These are phyloP conservation scores for Melanargia galathea DNA, from an alignment of 2,888 invertebrate genomes.

Conservation along the genomic window DNA sequence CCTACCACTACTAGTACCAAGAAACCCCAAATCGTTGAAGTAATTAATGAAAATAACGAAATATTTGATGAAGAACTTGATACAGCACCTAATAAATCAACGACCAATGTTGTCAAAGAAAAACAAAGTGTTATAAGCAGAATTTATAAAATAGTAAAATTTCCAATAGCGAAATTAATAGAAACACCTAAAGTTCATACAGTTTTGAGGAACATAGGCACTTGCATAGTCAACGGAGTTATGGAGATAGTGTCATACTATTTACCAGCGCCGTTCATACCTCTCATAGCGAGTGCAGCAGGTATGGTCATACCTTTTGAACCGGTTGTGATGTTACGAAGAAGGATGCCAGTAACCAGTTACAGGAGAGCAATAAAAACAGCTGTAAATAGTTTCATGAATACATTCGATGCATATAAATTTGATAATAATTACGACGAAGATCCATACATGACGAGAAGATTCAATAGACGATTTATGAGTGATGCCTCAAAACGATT, in stretches of 20 bases:
- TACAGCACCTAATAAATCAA: constrained; percentile 18
- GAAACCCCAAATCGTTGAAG: constrained; percentile 16
- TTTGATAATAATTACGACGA: constrained; percentile 53
- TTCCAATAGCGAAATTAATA: constrained; percentile 51
- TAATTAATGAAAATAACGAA: constrained; percentile 30
- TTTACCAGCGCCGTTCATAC: constrained; percentile 69
- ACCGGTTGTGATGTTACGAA: constrained; percentile 64
- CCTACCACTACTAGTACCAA: constrained; percentile 3
- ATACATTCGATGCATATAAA: constrained; percentile 67
- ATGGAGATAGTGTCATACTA: constrained; percentile 69
- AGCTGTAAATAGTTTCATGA: constrained; percentile 63
- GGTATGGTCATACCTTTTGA: constrained; percentile 73
- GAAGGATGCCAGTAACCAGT: constrained; percentile 69
- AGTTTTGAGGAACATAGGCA: constrained; percentile 66
- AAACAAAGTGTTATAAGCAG: constrained; percentile 26
- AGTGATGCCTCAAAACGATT: constrained; percentile 45
- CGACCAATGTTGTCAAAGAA: constrained; percentile 4
- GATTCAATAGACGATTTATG: constrained; percentile 68
- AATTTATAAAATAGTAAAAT: constrained; percentile 50
- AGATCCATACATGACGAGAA: constrained; percentile 70
- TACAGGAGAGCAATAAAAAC: constrained; percentile 69
- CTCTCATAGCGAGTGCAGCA: constrained; percentile 68
- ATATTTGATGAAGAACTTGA: constrained; percentile 24
- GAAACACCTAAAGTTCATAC: constrained; percentile 56
- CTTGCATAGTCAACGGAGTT: constrained; percentile 69